Conservation (phyloP, 2,797 vertebrate species). For the Cynopterus sphinx region DNA sequence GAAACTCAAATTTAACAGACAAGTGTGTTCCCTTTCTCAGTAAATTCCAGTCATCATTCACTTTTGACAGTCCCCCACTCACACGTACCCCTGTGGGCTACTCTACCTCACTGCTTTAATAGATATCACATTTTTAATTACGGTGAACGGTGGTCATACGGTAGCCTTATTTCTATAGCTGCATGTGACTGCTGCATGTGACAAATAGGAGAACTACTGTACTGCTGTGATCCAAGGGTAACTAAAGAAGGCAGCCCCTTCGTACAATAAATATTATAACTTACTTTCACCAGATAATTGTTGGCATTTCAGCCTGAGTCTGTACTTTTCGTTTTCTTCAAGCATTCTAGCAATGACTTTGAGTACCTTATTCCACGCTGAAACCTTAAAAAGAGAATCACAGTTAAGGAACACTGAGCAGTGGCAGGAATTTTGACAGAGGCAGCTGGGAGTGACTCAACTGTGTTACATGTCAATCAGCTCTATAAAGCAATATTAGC, state of each 20-base stretch:
- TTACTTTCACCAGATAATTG: conserved; percentile 76
- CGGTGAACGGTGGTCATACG: neutral
- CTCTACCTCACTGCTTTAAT: neutral
- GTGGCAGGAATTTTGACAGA: neutral
- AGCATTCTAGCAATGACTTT: conserved; percentile 92
- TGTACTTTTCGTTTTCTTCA: conserved; percentile 91
- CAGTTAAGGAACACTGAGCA: neutral
- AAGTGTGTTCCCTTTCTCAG: neutral
- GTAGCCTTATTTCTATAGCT: neutral
- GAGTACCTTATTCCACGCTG: conserved; percentile 85
- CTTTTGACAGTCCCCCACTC: neutral
- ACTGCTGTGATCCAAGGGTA: neutral
- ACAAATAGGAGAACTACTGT: neutral
- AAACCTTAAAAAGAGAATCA: conserved; percentile 83
- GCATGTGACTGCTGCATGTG: neutral
- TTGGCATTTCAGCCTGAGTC: conserved; percentile 85
- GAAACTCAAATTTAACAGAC: neutral
- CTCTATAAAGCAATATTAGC: neutral
- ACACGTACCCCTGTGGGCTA: neutral
- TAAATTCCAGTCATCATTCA: neutral
- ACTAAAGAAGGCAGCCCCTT: neutral
- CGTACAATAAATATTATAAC: conserved; percentile 43
- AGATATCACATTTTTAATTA: neutral
- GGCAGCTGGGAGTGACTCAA: neutral
- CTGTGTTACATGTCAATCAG: too few species aligned